These are phyloP conservation scores for Alligator sinensis DNA, from an alignment of 2,113 vertebrate species.

Conservation along the genomic window DNA sequence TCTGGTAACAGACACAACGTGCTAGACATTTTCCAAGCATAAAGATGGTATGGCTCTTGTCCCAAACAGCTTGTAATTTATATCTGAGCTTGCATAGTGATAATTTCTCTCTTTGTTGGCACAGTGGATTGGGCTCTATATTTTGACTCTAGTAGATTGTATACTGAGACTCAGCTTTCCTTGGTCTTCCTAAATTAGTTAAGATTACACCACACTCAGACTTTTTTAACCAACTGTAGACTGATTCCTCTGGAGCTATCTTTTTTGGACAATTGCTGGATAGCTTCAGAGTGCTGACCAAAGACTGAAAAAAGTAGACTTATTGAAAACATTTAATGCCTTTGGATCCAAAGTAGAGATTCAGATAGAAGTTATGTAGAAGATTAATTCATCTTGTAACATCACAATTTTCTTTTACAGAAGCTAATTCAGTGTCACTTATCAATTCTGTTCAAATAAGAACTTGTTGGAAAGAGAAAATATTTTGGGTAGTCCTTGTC, in stretches of 20 bases:
- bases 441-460: neutral
- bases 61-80: neutral
- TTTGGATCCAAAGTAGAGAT: neutral
- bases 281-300: neutral
- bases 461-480: neutral
- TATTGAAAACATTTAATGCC: neutral
- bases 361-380: neutral
- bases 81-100: rapidly evolving
- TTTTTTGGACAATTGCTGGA: neutral
- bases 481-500: neutral
- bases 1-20: rapidly evolving
- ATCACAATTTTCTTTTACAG: neutral
- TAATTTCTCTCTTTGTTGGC: rapidly evolving
- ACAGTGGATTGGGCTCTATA: neutral
- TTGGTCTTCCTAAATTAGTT: neutral
- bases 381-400: neutral
- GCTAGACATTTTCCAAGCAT: neutral
- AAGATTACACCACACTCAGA: neutral
- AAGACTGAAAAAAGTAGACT: rapidly evolving
- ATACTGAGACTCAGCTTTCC: neutral
- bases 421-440: neutral
- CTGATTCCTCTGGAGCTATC: neutral
- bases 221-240: neutral
- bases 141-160: neutral
- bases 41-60: neutral